These are phyloP conservation scores for Platyscapa corneri DNA, from an alignment of 1,140 invertebrate species.

Conservation along the genomic window DNA sequence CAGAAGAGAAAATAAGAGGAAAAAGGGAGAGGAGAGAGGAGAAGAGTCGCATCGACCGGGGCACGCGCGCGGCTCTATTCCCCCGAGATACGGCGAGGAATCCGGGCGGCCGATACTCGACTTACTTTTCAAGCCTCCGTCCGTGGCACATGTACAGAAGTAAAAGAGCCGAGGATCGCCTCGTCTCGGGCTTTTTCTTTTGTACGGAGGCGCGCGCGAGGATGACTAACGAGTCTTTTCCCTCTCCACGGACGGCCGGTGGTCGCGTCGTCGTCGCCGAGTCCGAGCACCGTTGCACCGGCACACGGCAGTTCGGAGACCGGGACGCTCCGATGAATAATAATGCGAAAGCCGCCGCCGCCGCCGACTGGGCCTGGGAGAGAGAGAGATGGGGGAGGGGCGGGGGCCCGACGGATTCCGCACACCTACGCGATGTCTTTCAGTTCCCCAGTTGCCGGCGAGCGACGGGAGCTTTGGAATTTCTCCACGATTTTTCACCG, in stretches of 20 bases:
- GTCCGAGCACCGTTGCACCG: no score
- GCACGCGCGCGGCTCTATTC: slow-evolving; percentile 18
- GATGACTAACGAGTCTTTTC: slow-evolving; percentile 49
- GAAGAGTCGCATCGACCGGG: background rate
- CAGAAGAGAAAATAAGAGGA: background rate
- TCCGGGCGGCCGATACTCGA: slow-evolving; percentile 32
- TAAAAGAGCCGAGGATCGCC: background rate
- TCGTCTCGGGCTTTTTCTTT: slow-evolving; percentile 36
- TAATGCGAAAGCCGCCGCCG: slow-evolving; percentile 61
- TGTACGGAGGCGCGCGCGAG: slow-evolving; percentile 2
- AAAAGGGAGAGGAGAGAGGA: background rate
- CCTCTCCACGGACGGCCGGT: background rate
- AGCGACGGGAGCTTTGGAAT: background rate
- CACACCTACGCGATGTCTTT: slow-evolving; percentile 54
- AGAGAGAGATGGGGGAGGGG: no score
- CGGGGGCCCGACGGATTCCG: slow-evolving; percentile 45
- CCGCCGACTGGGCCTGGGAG: background rate
- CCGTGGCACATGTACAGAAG: no score
- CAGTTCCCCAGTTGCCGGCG: no score
- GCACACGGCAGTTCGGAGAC: slow-evolving; percentile 45
- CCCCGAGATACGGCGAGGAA: slow-evolving; percentile 17
- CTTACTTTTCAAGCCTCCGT: background rate
- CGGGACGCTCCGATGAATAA: slow-evolving; percentile 64
- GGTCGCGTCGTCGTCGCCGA: background rate
- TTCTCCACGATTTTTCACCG: background rate